phyloP scores from a whole-genome alignment of 2,113 vertebrate genomes.

The Amphilophus citrinellus region DNA sequence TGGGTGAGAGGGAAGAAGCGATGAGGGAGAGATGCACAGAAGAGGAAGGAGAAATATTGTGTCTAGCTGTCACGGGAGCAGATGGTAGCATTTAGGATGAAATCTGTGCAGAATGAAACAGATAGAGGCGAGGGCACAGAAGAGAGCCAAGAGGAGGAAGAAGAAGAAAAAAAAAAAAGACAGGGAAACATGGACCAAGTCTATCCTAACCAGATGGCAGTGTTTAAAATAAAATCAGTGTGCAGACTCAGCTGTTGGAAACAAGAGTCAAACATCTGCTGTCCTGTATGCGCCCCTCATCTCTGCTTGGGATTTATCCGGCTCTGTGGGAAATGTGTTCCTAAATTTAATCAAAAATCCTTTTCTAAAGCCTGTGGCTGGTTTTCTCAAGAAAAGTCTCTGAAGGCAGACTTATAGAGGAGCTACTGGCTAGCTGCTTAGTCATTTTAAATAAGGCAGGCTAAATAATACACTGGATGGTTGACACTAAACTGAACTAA shows the following conservation, averaged over 20 bases:
- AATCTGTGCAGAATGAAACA: conserved; percentile 40
- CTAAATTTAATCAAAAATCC: conserved; percentile 47
- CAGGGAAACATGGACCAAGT: conserved; percentile 46
- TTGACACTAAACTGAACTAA: background rate
- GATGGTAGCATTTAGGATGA: conserved; percentile 24
- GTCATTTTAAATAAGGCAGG: background rate
- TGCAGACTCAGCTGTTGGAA: conserved; percentile 79
- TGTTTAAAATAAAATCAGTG: conserved; percentile 76
- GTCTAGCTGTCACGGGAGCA: conserved; percentile 17
- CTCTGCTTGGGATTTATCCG: conserved; percentile 42
- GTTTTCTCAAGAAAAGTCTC: conserved; percentile 29
- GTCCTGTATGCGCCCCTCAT: conserved; percentile 32
- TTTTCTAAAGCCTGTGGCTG: conserved; percentile 21
- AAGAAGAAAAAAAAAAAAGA: background rate
- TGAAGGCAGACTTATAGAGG: background rate
- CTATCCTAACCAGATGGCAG: conserved; percentile 68
- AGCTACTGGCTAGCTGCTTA: background rate
- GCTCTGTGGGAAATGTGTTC: conserved; percentile 34
- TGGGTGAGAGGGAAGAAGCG: background rate
- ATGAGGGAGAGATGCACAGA: background rate
- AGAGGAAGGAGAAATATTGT: background rate
- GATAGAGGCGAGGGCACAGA: background rate
- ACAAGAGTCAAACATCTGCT: conserved; percentile 74
- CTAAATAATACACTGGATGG: background rate
- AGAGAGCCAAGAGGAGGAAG: conserved; percentile 9